A percentile compares a stretch with the other conserved stretches of the same genome.
These are phyloP conservation scores for Drosophila siamana DNA, from an alignment of 2,888 invertebrate species.

Conservation along the genomic window DNA sequence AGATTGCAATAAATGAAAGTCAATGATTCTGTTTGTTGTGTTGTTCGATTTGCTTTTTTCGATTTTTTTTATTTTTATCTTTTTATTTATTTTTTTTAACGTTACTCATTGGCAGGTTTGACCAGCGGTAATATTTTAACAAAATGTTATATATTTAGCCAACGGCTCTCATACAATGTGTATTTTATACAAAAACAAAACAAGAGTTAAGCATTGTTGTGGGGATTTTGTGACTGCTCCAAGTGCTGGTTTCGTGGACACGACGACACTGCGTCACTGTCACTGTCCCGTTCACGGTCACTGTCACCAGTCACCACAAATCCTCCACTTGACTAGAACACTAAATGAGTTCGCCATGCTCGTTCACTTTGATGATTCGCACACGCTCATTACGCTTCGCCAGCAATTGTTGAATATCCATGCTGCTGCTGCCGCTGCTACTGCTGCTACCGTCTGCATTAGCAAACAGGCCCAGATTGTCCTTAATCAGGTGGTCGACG, in stretches of 20 bases:
- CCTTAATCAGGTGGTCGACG: constrained; percentile 83
- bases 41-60: constrained; percentile 22
- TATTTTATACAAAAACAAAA: constrained; percentile 40
- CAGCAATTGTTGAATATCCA: constrained; percentile 79
- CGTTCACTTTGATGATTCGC: constrained; percentile 81
- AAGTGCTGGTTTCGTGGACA: constrained; percentile 21
- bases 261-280: constrained; percentile 49
- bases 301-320: not conserved
- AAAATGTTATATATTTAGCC: constrained; percentile 51
- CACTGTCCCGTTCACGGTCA: not conserved
- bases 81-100: constrained; percentile 2
- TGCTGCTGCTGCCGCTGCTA: constrained; percentile 66
- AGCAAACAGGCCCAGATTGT: constrained; percentile 82
- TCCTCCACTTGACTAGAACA: constrained; percentile 58
- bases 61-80: not conserved
- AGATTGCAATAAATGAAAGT: constrained; percentile 28
- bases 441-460: constrained; percentile 65
- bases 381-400: constrained; percentile 78
- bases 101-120: constrained; percentile 47
- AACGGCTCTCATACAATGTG: constrained; percentile 38
- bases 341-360: constrained; percentile 83
- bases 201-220: constrained; percentile 21
- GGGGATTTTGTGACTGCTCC: not conserved
- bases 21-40: constrained; percentile 2
- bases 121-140: constrained; percentile 29